These are phyloP conservation scores for Drosophila virilis DNA, from an alignment of 1,140 invertebrate species.

Conservation along the genomic window DNA sequence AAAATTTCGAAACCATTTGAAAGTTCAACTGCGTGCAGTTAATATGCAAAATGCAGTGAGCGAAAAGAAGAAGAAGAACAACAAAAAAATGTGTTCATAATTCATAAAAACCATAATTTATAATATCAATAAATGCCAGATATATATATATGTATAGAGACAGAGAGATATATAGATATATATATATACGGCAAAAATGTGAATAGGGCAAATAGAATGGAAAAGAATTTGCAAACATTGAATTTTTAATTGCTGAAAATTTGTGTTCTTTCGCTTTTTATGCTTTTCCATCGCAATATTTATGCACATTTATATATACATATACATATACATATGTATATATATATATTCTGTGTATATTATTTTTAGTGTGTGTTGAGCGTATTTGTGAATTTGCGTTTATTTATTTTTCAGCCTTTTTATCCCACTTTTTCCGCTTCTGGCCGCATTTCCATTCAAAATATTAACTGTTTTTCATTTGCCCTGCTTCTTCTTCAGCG, in stretches of 20 bases:
- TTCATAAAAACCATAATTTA: slow-evolving; percentile 69
- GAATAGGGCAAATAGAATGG: slow-evolving; percentile 9
- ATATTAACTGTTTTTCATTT: slow-evolving; percentile 72
- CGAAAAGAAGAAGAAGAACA: not conserved
- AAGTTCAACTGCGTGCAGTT: slow-evolving; percentile 13
- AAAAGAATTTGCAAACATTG: slow-evolving; percentile 69
- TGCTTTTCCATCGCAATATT: slow-evolving; percentile 34
- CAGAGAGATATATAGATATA: no score
- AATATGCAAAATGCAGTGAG: slow-evolving; percentile 9
- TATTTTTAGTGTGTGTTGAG: slow-evolving; percentile 28
- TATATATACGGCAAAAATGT: no score
- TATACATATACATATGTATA: not conserved
- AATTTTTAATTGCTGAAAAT: slow-evolving; percentile 80
- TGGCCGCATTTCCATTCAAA: slow-evolving; percentile 40
- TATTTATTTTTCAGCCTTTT: slow-evolving; percentile 62
- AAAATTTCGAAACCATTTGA: slow-evolving; percentile 26
- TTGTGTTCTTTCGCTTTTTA: slow-evolving; percentile 69
- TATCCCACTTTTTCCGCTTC: slow-evolving; percentile 40
- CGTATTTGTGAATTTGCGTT: slow-evolving; percentile 57
- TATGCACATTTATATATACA: not conserved
- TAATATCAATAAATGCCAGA: slow-evolving; percentile 68
- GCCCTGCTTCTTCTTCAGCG: not conserved
- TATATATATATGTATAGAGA: no score
- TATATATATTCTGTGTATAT: slow-evolving; percentile 1
- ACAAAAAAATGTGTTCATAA: slow-evolving; percentile 47